Percentiles rank a stretch among this genome's conserved stretches.
phyloP scores from a whole-genome alignment of 2,888 invertebrate species.

The Prosapia bicincta region DNA sequence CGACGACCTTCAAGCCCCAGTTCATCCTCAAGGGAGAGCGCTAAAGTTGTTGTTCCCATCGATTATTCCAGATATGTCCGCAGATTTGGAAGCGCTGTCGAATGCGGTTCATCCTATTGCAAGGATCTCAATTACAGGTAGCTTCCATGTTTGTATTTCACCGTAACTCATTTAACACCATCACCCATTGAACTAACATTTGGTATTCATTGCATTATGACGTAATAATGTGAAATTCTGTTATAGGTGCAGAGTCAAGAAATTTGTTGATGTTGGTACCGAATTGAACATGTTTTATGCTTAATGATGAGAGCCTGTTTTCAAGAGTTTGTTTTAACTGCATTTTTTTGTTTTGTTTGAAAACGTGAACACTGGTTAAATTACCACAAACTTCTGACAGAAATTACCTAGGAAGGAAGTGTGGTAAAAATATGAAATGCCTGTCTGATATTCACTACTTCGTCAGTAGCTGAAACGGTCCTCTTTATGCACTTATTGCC shows the following conservation, averaged over 20 bases:
- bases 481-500: no score
- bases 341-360: no score
- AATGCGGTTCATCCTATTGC: constrained; percentile 82
- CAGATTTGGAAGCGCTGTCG: constrained; percentile 74
- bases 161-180: background rate
- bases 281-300: background rate
- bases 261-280: background rate
- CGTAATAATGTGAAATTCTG: background rate
- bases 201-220: background rate
- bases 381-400: no score
- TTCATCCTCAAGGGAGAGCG: constrained; percentile 31
- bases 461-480: no score
- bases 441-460: no score
- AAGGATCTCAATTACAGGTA: constrained; percentile 77
- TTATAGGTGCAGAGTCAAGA: background rate
- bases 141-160: no score
- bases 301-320: no score
- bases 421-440: no score
- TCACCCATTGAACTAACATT: no score
- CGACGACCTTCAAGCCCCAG: constrained; percentile 5
- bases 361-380: no score
- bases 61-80: constrained; percentile 90
- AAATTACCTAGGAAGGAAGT: no score
- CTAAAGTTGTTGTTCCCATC: constrained; percentile 49
- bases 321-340: no score